A percentile compares a stretch with the other conserved stretches of the same genome.
phyloP scores from a whole-genome alignment of 2,797 vertebrate species.

The Serranus cabrilla region DNA sequence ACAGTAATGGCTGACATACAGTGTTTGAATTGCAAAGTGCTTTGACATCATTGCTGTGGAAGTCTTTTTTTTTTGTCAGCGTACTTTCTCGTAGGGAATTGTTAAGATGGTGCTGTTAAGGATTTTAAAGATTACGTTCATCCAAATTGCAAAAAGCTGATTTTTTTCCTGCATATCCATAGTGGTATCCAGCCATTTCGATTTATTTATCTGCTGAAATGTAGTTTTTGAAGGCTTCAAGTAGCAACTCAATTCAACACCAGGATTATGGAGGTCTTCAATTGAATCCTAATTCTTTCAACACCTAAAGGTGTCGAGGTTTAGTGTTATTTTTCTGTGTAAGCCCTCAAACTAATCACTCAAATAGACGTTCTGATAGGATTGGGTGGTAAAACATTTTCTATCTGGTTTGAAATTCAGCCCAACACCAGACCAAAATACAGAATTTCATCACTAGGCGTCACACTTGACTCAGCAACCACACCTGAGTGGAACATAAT shows the following conservation, averaged over 20 bases:
- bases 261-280: too few relatives aligned
- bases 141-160: not conserved
- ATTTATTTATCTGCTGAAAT: not conserved
- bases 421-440: too few relatives aligned
- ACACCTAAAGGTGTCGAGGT: too few relatives aligned
- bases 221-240: not conserved
- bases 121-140: constrained; percentile 7
- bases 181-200: not conserved
- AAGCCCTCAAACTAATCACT: too few relatives aligned
- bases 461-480: too few relatives aligned
- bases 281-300: too few relatives aligned
- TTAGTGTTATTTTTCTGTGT: too few relatives aligned
- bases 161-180: not conserved
- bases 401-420: too few relatives aligned
- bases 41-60: constrained; percentile 15
- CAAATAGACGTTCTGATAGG: too few relatives aligned
- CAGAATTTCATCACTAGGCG: too few relatives aligned
- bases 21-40: constrained; percentile 16
- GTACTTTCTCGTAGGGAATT: not conserved
- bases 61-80: not conserved
- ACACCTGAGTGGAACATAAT: too few relatives aligned
- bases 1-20: constrained; percentile 15
- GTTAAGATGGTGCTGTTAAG: constrained; percentile 1
- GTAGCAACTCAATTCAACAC: not conserved
- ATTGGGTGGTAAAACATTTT: too few relatives aligned